A percentile compares a stretch with the other conserved stretches of the same genome.
These are phyloP conservation scores for Creontiades dilutus DNA, from an alignment of 2,888 invertebrate species.

Conservation along the genomic window DNA sequence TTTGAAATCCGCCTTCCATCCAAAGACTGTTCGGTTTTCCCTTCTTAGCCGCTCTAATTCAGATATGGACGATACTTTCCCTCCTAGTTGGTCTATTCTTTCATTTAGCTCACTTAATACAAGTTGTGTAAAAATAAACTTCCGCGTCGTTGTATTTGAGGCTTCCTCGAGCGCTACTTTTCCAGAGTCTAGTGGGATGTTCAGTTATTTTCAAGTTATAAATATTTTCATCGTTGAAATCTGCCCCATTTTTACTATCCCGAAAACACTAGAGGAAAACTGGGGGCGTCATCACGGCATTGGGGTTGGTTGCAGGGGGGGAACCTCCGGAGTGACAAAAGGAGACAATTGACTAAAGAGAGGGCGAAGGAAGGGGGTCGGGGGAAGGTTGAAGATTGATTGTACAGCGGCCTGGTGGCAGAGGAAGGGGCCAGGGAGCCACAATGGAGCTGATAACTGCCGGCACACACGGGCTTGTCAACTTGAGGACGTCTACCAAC, in stretches of 20 bases:
- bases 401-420: conserved; percentile 10
- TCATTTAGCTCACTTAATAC: too few species aligned
- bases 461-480: conserved; percentile 37
- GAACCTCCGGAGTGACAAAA: neutral
- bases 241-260: neutral
- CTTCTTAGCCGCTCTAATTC: too few species aligned
- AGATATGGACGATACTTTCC: too few species aligned
- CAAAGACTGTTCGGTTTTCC: too few species aligned
- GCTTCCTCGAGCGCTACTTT: too few species aligned
- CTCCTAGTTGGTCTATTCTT: too few species aligned
- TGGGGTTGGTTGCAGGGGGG: neutral
- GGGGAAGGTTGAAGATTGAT: conserved; percentile 27
- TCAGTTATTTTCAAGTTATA: too few species aligned
- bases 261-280: neutral
- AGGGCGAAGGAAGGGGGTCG: conserved; percentile 13
- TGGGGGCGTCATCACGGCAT: neutral
- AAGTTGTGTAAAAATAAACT: too few species aligned
- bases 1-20: too few species aligned
- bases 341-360: conserved; percentile 42
- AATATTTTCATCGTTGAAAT: too few species aligned
- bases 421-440: neutral
- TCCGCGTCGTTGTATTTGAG: too few species aligned
- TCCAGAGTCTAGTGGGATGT: too few species aligned
- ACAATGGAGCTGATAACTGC: conserved; percentile 42
- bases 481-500: conserved; percentile 30